Conservation (phyloP, 2,113 vertebrate species). For the Bufo bufo region DNA sequence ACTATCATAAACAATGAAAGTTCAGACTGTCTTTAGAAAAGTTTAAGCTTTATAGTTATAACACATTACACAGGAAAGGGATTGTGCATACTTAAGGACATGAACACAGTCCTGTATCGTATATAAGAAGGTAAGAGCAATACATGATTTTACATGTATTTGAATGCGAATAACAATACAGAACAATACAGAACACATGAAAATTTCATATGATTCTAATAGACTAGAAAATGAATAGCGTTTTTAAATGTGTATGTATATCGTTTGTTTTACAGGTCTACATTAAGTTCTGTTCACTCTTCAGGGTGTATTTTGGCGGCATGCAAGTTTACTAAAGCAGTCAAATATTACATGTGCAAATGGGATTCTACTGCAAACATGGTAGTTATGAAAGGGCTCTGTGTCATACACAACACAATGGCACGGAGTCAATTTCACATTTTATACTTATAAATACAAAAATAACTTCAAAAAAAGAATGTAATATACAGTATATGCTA, state of each 20-base stretch:
- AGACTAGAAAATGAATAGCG: background rate
- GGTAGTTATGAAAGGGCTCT: background rate
- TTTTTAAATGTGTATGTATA: background rate
- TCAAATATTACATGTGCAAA: background rate
- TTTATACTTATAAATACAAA: no score
- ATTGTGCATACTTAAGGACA: no score
- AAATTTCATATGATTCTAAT: background rate
- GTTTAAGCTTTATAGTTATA: no score
- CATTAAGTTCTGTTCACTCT: background rate
- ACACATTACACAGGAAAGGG: no score
- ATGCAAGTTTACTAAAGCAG: background rate
- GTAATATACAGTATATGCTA: background rate
- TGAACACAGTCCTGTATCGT: no score
- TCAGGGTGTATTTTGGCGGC: background rate
- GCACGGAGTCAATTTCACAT: background rate
- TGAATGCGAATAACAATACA: no score
- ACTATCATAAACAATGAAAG: no score
- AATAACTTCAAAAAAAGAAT: background rate
- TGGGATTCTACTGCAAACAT: background rate
- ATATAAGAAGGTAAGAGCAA: no score
- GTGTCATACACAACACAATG: background rate
- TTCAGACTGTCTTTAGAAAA: no score
- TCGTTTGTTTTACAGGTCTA: background rate
- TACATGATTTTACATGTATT: no score
- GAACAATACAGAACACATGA: no score